A percentile compares a stretch with the other conserved stretches of the same genome.
phyloP scores from a whole-genome alignment of 2,797 vertebrate species.

The Mormyrus hasselquistii region DNA sequence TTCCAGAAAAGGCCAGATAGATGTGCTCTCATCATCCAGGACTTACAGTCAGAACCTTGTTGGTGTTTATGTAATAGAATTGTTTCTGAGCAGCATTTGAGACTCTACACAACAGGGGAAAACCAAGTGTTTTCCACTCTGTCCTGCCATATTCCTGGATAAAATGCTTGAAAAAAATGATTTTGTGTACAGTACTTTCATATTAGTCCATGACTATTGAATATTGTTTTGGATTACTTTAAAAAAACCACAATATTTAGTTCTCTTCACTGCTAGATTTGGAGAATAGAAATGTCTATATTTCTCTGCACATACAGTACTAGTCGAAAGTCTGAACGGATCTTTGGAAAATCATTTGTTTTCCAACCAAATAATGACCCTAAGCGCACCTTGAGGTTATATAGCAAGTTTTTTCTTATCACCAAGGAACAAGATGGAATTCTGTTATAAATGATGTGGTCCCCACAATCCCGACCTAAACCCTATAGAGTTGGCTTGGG shows the following conservation, averaged over 20 bases:
- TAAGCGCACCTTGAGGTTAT: not conserved
- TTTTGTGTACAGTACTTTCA: not conserved
- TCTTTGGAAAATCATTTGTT: not conserved
- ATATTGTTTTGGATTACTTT: not conserved
- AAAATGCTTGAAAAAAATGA: not conserved
- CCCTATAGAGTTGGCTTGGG: not conserved
- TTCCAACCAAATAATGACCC: not conserved
- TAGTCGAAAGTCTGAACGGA: not conserved
- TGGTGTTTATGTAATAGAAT: conserved; percentile 30
- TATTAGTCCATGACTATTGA: not conserved
- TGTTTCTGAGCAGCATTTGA: conserved; percentile 28
- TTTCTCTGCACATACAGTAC: not conserved
- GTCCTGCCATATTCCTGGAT: not conserved
- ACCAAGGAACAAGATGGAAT: not conserved
- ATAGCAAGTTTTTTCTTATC: not conserved
- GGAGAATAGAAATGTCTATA: not conserved
- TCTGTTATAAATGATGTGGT: not conserved
- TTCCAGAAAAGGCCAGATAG: conserved; percentile 28
- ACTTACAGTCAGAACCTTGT: not conserved
- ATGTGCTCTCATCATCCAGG: not conserved
- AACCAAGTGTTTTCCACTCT: not conserved
- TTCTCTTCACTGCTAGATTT: not conserved
- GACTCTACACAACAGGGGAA: not conserved
- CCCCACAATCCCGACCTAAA: not conserved
- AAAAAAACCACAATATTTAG: not conserved